These are phyloP conservation scores for Aphidius ervi DNA, from an alignment of 1,140 invertebrate genomes.

Conservation along the genomic window DNA sequence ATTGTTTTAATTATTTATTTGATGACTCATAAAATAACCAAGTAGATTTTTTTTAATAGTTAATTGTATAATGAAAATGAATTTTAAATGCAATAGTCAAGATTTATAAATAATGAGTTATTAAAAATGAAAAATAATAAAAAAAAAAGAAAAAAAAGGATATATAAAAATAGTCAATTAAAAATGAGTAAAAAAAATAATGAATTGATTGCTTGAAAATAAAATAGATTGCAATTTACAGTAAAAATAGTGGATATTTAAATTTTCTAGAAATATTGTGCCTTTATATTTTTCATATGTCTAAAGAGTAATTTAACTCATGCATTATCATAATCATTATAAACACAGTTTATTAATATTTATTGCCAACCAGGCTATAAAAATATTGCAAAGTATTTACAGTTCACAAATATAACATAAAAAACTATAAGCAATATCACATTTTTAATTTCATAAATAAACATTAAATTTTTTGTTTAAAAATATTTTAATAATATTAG, in stretches of 20 bases:
- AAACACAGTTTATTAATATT: slow-evolving; percentile 30
- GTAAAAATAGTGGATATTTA: background rate
- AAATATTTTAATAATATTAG: slow-evolving; percentile 28
- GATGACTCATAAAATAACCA: too few relatives aligned
- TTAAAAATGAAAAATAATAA: too few relatives aligned
- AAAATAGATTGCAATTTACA: background rate
- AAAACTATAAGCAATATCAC: slow-evolving; percentile 27
- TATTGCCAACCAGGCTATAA: slow-evolving; percentile 46
- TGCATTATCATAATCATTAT: slow-evolving; percentile 32
- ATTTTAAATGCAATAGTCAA: too few relatives aligned
- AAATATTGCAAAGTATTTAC: slow-evolving; percentile 50
- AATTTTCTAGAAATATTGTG: background rate
- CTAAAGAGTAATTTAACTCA: slow-evolving; percentile 24
- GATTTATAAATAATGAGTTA: too few relatives aligned
- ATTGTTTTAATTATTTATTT: too few relatives aligned
- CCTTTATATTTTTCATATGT: background rate
- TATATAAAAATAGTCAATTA: too few relatives aligned
- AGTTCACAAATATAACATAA: slow-evolving; percentile 1
- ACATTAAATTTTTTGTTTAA: slow-evolving; percentile 27
- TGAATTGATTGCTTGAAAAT: too few relatives aligned
- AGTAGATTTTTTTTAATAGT: too few relatives aligned
- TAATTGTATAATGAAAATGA: too few relatives aligned
- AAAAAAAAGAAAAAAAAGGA: too few relatives aligned
- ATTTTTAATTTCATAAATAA: slow-evolving; percentile 25
- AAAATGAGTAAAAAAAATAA: too few relatives aligned